phyloP scores from a whole-genome alignment of 2,113 vertebrate genomes.

The Mohoua ochrocephala region DNA sequence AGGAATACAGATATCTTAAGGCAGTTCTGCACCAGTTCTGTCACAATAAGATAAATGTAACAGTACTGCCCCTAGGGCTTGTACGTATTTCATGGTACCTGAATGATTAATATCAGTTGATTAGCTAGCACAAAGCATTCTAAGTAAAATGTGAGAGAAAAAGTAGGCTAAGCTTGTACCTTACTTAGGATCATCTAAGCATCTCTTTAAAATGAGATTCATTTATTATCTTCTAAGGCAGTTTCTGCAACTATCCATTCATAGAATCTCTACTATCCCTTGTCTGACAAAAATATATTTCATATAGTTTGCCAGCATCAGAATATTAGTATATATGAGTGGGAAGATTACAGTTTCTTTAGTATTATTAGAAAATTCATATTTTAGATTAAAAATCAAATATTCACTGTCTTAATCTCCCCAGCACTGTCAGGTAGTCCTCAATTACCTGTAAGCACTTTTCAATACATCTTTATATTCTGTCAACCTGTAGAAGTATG shows the following conservation, averaged over 20 bases:
- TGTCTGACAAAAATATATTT: background rate
- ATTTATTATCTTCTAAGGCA: background rate
- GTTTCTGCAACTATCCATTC: background rate
- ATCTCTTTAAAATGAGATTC: slow-evolving; percentile 1
- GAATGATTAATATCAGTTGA: slow-evolving; percentile 52
- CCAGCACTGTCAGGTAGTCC: background rate
- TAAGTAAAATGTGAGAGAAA: background rate
- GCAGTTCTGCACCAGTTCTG: slow-evolving; percentile 51
- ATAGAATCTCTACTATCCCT: background rate
- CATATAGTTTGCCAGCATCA: background rate
- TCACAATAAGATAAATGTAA: slow-evolving; percentile 51
- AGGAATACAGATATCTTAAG: slow-evolving; percentile 10
- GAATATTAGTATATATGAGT: background rate
- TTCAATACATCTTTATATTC: background rate
- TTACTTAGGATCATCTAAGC: background rate
- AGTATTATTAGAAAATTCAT: background rate
- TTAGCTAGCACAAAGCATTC: slow-evolving; percentile 21
- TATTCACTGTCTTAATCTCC: background rate
- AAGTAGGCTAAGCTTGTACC: slow-evolving; percentile 17
- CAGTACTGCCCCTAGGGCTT: background rate
- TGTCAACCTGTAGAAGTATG: background rate
- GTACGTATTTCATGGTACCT: background rate
- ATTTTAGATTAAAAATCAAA: background rate
- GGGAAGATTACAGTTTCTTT: background rate
- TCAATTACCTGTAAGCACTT: background rate